A percentile compares a stretch with the other conserved stretches of the same genome.
Evolutionary conservation across 2,113 vertebrate species (phyloP).

Genomic region (Gnathonemus echidnorhynchus): DNA sequence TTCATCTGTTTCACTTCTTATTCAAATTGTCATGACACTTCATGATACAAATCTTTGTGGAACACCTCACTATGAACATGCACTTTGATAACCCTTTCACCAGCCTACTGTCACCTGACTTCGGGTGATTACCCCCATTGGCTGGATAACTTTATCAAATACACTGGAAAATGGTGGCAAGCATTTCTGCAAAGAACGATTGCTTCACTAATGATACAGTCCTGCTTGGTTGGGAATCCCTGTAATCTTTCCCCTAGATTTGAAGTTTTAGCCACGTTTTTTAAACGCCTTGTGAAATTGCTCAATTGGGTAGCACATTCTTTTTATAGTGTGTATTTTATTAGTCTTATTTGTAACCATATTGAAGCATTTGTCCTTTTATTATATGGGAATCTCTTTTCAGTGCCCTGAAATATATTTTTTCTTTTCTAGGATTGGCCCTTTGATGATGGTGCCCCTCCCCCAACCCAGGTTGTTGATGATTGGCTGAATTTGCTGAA

Average conservation of each 20-base stretch:
- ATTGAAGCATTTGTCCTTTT: not conserved
- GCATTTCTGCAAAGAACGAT: not conserved
- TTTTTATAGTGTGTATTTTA: not conserved
- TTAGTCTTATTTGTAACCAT: not conserved
- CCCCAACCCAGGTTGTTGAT: slow-evolving; percentile 90
- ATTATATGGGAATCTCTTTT: not conserved
- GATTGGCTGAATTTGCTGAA: slow-evolving; percentile 94
- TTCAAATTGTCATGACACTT: not conserved
- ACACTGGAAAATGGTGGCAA: not conserved
- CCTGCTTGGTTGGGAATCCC: not conserved
- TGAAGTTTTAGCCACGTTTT: not conserved
- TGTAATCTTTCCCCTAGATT: not conserved
- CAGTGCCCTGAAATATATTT: not conserved
- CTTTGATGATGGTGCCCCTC: slow-evolving; percentile 92
- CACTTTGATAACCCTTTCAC: not conserved
- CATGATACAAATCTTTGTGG: not conserved
- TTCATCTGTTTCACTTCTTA: not conserved
- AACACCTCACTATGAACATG: not conserved
- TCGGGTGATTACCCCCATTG: not conserved
- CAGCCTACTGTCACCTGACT: not conserved
- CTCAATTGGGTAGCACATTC: not conserved
- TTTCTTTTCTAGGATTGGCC: slow-evolving; percentile 82
- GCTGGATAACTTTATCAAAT: not conserved
- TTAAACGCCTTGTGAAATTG: not conserved
- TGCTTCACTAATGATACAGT: not conserved